Conservation (phyloP, 2,113 vertebrate genomes). For the Apodemus speciosus region DNA sequence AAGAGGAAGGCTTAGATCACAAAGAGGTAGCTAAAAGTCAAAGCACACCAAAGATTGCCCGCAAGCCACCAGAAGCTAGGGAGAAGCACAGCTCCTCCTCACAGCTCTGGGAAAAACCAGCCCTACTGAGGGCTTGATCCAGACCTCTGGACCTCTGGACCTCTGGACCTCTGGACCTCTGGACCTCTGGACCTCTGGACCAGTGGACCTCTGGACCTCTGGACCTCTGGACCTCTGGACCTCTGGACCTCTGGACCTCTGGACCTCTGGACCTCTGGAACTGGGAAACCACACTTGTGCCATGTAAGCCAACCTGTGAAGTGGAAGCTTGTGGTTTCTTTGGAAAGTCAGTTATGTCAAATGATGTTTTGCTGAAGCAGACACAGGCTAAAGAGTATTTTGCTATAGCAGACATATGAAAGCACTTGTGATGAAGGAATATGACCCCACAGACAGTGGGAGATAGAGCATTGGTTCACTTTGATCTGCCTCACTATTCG, state of each 20-base stretch:
- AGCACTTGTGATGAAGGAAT: too few species aligned
- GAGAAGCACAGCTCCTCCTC: background rate
- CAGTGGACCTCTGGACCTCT: background rate
- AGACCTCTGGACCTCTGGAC: background rate
- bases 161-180: background rate
- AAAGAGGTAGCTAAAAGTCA: background rate
- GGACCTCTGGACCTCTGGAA: background rate
- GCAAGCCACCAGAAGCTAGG: background rate
- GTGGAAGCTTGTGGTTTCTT: too few species aligned
- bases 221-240: background rate
- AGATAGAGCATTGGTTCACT: too few species aligned
- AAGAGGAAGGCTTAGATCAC: background rate
- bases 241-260: background rate
- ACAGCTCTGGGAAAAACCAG: background rate
- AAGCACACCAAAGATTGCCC: background rate
- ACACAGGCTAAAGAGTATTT: too few species aligned
- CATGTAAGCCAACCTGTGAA: background rate
- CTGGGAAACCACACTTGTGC: background rate
- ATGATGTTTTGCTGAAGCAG: too few species aligned
- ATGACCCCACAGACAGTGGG: too few species aligned
- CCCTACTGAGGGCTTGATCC: background rate
- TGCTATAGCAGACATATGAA: too few species aligned
- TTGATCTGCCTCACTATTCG: too few species aligned
- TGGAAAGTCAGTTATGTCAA: too few species aligned
- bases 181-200: too few species aligned